Conservation (phyloP, 2,888 invertebrate species). For the Leptopilina myrica region DNA sequence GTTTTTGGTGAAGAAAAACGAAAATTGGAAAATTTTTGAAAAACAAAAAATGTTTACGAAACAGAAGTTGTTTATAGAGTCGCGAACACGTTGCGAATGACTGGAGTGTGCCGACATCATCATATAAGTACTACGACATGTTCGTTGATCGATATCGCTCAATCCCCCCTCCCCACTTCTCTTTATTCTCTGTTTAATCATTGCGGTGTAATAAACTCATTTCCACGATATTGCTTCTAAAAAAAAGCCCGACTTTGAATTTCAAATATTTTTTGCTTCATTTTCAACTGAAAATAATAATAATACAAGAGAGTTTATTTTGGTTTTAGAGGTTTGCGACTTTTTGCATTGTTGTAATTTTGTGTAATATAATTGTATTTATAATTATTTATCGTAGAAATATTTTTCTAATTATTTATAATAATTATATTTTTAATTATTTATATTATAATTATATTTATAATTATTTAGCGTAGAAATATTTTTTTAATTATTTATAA, state of each 20-base stretch:
- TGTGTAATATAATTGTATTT: too few relatives aligned
- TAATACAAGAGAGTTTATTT: too few relatives aligned
- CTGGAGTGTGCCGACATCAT: slow-evolving; percentile 13
- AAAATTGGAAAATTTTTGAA: not conserved
- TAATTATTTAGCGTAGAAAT: too few relatives aligned
- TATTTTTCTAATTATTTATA: too few relatives aligned
- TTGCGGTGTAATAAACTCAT: slow-evolving; percentile 6
- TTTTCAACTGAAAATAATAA: too few relatives aligned
- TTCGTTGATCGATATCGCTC: slow-evolving; percentile 28
- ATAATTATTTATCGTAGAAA: too few relatives aligned
- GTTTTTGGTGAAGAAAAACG: not conserved
- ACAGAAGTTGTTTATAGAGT: slow-evolving; percentile 5
- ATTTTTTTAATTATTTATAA: too few relatives aligned
- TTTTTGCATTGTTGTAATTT: too few relatives aligned
- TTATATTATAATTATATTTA: too few relatives aligned
- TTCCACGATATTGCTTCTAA: slow-evolving; percentile 2
- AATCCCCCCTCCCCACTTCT: slow-evolving; percentile 8
- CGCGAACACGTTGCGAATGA: slow-evolving; percentile 36
- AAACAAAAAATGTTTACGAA: not conserved
- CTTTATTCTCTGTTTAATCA: slow-evolving; percentile 8
- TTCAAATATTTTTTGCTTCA: not conserved
- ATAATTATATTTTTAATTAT: too few relatives aligned
- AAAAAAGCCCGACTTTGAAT: not conserved
- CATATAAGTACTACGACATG: slow-evolving; percentile 20
- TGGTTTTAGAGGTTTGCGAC: too few relatives aligned